These are phyloP conservation scores for Halichoeres trimaculatus DNA, from an alignment of 2,113 vertebrate species.

Conservation along the genomic window DNA sequence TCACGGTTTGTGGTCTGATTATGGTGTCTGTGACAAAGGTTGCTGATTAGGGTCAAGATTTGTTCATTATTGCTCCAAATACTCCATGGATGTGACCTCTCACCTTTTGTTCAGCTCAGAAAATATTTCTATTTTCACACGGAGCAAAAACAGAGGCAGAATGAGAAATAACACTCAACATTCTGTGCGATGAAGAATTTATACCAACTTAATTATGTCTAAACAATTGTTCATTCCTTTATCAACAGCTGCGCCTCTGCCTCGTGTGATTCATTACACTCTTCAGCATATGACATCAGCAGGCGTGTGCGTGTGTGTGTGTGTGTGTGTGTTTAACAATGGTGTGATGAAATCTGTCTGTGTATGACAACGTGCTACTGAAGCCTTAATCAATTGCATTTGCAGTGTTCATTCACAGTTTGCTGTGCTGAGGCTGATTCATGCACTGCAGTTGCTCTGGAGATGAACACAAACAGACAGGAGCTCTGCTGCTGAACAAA, in stretches of 20 bases:
- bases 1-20: not conserved
- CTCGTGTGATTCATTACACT: slow-evolving; percentile 26
- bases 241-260: not conserved
- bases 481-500: slow-evolving; percentile 13
- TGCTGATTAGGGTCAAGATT: not conserved
- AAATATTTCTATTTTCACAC: not conserved
- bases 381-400: slow-evolving; percentile 2
- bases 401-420: slow-evolving; percentile 39
- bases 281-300: slow-evolving; percentile 33
- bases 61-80: not conserved
- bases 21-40: not conserved
- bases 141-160: not conserved
- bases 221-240: not conserved
- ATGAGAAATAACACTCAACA: not conserved
- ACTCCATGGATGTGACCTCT: not conserved
- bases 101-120: not conserved
- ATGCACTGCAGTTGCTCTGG: slow-evolving; percentile 52
- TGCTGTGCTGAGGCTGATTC: slow-evolving; percentile 24
- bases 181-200: not conserved
- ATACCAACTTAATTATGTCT: not conserved
- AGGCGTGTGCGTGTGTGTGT: no score
- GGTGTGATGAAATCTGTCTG: slow-evolving; percentile 52
- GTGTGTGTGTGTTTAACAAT: not conserved
- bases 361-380: not conserved
- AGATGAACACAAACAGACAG: slow-evolving; percentile 59